A percentile compares a stretch with the other conserved stretches of the same genome.
These are phyloP conservation scores for Stomorhina lunata DNA, from an alignment of 2,888 invertebrate species.

Conservation along the genomic window DNA sequence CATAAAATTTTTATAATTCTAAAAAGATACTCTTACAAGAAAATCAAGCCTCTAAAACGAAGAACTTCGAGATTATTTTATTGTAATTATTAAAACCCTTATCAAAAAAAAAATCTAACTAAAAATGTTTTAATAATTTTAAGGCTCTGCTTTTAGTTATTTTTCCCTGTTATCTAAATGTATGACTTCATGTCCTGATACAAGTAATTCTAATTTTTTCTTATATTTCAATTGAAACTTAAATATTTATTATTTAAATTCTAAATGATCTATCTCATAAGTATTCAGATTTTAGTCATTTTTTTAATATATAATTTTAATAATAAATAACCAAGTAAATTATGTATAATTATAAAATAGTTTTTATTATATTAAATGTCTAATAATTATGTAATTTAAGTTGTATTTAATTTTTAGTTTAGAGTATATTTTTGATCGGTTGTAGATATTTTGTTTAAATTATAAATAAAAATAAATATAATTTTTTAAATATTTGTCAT, in stretches of 20 bases:
- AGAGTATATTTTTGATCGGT: slow-evolving; percentile 39
- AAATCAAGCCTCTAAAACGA: background rate
- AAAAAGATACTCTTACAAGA: slow-evolving; percentile 24
- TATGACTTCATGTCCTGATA: background rate
- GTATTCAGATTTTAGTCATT: slow-evolving; percentile 65
- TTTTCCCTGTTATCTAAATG: background rate
- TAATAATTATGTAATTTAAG: slow-evolving; percentile 32
- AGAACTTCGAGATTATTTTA: slow-evolving; percentile 50
- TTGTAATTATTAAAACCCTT: background rate
- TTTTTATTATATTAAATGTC: slow-evolving; percentile 23
- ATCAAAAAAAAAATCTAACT: background rate
- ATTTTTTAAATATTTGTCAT: background rate
- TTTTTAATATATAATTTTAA: slow-evolving; percentile 46
- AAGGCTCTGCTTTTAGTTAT: background rate
- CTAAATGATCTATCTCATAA: slow-evolving; percentile 37
- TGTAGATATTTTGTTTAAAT: slow-evolving; percentile 59
- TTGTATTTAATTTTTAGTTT: slow-evolving; percentile 52
- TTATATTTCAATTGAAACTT: slow-evolving; percentile 33
- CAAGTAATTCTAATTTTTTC: background rate
- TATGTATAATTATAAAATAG: slow-evolving; percentile 3
- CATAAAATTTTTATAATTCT: background rate
- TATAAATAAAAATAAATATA: slow-evolving; percentile 46
- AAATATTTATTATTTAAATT: slow-evolving; percentile 43
- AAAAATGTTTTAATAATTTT: background rate
- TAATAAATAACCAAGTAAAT: background rate